phyloP scores from a whole-genome alignment of 2,113 vertebrate genomes.

The Pheucticus melanocephalus region DNA sequence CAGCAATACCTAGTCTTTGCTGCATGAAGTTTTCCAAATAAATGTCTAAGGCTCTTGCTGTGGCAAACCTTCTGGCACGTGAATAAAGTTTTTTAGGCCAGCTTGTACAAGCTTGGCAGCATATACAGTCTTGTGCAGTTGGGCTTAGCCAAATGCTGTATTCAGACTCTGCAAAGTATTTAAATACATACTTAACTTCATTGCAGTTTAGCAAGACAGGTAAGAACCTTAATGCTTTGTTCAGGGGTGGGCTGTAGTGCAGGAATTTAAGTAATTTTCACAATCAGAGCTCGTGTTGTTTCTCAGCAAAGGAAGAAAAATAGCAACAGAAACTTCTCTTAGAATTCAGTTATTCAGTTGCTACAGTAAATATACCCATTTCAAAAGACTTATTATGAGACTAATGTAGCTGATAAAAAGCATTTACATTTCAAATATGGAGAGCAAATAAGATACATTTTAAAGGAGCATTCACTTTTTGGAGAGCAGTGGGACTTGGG shows the following conservation, averaged over 20 bases:
- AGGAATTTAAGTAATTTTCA: background rate
- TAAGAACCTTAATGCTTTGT: background rate
- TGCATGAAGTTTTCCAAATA: background rate
- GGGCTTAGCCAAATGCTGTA: background rate
- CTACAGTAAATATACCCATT: background rate
- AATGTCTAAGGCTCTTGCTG: background rate
- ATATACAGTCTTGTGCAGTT: background rate
- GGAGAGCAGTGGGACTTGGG: background rate
- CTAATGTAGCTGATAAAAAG: background rate
- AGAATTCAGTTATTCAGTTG: background rate
- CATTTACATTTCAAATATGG: background rate
- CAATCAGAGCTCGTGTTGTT: background rate
- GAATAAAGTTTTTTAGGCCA: background rate
- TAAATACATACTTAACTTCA: background rate
- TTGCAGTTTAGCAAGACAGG: background rate
- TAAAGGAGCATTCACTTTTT: background rate
- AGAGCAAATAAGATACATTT: background rate
- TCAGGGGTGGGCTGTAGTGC: fast-evolving
- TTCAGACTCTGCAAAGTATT: background rate
- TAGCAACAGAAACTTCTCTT: background rate
- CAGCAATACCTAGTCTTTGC: background rate
- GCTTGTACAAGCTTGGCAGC: background rate
- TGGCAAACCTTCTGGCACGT: background rate
- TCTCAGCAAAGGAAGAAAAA: background rate
- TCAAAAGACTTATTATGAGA: background rate